Base-by-base conservation (phyloP, 35 echinoderm and acorn worm species). In the Ophiothrix spiculata region DNA sequence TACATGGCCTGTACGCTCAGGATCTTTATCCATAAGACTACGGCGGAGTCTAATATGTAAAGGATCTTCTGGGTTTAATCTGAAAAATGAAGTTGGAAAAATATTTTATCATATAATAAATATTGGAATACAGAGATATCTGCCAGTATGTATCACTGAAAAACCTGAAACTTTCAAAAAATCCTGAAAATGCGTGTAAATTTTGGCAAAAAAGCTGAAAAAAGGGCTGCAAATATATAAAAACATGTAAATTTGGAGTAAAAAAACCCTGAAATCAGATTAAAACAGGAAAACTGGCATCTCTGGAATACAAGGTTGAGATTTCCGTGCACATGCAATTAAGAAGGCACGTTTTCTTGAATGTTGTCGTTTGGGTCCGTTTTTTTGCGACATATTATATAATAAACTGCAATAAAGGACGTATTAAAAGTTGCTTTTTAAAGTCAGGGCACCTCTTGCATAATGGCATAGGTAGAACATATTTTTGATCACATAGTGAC, bases 21-120 rank as follows among this genome's bases (percentile, higher is more conserved):
- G 78, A 46, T 99, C 96, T 13, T 80, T 37, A 16, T 91, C 87
- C 90, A 92, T 91, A 25, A 99, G 39, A 16, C 74, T 33, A 35
- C 89, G 78, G 29, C 87, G 64, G 0, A 99, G 81, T 31, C 90
- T 94, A 21, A 94, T 77, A 40, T 99, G 92, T 1, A 99, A 75
- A 25, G 92, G 96, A 80, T 94, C 92, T 4, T 19, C 35, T 1
- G 96, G 89, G 38, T 91, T 98, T 19, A 88, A 85, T 49, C 84
- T 75, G 14, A 89, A 93, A 40, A 0, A 45, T 29, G 36, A 87
- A 56, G 31, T 38, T 17, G 1, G 45, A 21, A 56, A n/a, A 0
- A 76, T 13, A 36, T 34, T 23, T 34, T 19, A 86, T 3, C 2
- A 75, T 15, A 63, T 63, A 28, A 28, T 15, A 63, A 14, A 14